Conservation (phyloP, 1,140 invertebrate genomes). For the Drosophila kikkawai region DNA sequence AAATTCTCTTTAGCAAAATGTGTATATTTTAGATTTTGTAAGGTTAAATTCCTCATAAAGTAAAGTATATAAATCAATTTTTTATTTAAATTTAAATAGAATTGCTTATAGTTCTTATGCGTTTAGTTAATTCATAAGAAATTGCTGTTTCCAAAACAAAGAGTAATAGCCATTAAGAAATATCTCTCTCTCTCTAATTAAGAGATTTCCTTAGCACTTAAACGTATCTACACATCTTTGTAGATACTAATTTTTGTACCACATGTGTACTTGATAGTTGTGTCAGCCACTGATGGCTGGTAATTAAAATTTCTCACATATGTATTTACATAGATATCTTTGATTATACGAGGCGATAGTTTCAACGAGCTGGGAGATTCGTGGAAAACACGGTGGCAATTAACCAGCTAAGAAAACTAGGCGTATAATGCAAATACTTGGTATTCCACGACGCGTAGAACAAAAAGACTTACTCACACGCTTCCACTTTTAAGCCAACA, state of each 20-base stretch:
- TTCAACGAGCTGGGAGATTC: conserved; percentile 49
- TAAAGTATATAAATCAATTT: neutral
- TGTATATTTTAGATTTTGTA: neutral
- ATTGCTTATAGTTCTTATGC: too few species aligned
- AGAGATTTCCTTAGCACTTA: neutral
- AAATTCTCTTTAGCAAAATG: neutral
- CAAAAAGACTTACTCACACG: conserved; percentile 19
- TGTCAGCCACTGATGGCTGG: conserved; percentile 39
- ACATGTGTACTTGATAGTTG: conserved; percentile 52
- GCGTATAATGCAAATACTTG: conserved; percentile 49
- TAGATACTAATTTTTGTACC: neutral
- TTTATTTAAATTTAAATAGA: too few species aligned
- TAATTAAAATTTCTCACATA: conserved; percentile 77
- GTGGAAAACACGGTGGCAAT: conserved; percentile 78
- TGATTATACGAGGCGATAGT: conserved; percentile 50
- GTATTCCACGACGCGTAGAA: conserved; percentile 31
- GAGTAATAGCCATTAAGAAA: neutral
- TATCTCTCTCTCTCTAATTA: neutral
- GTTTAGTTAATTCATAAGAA: too few species aligned
- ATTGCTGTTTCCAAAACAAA: neutral
- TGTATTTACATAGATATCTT: conserved; percentile 63
- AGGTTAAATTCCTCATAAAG: neutral
- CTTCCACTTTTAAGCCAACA: conserved; percentile 7
- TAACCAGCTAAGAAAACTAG: conserved; percentile 44
- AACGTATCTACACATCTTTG: neutral